Percentiles rank a stretch among this genome's conserved stretches.
phyloP scores from a whole-genome alignment of 2,113 vertebrate genomes.

The Nanorana parkeri region DNA sequence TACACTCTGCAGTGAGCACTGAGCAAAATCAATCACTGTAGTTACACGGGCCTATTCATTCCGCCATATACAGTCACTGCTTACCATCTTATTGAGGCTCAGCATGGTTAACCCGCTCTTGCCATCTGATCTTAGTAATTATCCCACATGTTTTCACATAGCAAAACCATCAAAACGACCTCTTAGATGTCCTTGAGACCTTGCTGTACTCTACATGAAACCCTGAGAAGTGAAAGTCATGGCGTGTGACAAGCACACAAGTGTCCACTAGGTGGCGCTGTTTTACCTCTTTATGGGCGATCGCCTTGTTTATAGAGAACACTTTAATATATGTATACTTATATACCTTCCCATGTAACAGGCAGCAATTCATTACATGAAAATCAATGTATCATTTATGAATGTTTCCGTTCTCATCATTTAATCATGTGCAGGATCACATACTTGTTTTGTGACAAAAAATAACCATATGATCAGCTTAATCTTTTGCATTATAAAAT shows the following conservation, averaged over 20 bases:
- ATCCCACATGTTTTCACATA: neutral
- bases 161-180: neutral
- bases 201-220: neutral
- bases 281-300: neutral
- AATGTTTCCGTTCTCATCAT: neutral
- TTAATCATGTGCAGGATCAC: slow-evolving; percentile 34
- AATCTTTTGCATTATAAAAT: no score
- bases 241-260: neutral
- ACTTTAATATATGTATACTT: slow-evolving; percentile 3
- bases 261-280: slow-evolving; percentile 9
- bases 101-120: neutral
- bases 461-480: no score
- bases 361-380: slow-evolving; percentile 1
- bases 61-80: neutral
- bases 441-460: neutral
- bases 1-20: no score
- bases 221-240: neutral
- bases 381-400: slow-evolving; percentile 33
- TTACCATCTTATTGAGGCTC: neutral
- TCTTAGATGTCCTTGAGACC: neutral
- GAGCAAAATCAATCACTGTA: no score
- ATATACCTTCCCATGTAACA: neutral
- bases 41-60: neutral
- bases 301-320: neutral
- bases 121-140: neutral